A percentile compares a stretch with the other conserved stretches of the same genome.
These are phyloP conservation scores for Julus scanicus DNA, from an alignment of 2,888 invertebrate species.

Conservation along the genomic window DNA sequence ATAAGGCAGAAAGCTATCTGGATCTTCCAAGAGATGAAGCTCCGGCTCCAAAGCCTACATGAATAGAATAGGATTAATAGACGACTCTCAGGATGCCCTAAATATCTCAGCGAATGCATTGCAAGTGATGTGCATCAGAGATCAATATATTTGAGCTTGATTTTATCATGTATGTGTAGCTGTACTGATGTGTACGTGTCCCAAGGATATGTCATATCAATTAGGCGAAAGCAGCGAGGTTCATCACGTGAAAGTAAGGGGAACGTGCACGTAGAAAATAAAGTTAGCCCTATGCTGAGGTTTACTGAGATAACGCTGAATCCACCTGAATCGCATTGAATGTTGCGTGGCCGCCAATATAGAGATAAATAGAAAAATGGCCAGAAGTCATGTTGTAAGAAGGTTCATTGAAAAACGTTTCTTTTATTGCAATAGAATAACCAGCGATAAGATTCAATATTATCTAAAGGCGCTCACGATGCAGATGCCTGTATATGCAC, in stretches of 20 bases:
- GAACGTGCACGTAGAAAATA: neutral
- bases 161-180: neutral
- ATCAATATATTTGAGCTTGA: neutral
- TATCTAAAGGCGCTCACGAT: neutral
- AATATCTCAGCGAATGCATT: neutral
- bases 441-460: neutral
- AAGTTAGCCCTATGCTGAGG: neutral
- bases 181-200: neutral
- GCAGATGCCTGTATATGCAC: neutral
- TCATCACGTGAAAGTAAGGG: neutral
- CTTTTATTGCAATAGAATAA: neutral
- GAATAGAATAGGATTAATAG: constrained; percentile 15
- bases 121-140: neutral
- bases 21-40: constrained; percentile 63
- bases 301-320: neutral
- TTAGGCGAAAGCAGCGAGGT: constrained; percentile 5
- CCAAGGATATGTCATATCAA: constrained; percentile 36
- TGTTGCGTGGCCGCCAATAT: neutral
- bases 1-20: constrained; percentile 46
- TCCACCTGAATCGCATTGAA: neutral
- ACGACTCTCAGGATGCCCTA: neutral
- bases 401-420: constrained; percentile 15
- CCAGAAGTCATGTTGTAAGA: neutral
- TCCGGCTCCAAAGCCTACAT: constrained; percentile 64
- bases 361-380: neutral